phyloP scores from a whole-genome alignment of 2,113 vertebrate species.

The Pangasianodon gigas region DNA sequence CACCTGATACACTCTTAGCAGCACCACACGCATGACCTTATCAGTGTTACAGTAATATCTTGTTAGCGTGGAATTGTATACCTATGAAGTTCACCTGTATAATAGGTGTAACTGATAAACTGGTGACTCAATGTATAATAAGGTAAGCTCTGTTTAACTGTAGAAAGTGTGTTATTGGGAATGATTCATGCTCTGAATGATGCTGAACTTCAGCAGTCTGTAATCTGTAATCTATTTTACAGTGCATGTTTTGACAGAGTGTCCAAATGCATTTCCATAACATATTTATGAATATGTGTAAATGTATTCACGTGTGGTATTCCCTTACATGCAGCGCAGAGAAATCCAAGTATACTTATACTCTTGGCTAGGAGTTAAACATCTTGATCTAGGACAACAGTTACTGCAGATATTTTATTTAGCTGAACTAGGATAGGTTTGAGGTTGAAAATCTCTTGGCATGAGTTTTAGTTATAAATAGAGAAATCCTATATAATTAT shows the following conservation, averaged over 20 bases:
- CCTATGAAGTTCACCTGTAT: not conserved
- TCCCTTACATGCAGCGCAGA: not conserved
- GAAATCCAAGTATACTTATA: not conserved
- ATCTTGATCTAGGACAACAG: not conserved
- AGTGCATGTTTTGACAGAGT: not conserved
- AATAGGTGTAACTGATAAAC: not conserved
- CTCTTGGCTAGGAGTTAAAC: not conserved
- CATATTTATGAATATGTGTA: not conserved
- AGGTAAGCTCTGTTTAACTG: too few relatives aligned
- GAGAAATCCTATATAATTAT: not conserved
- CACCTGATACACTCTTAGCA: not conserved
- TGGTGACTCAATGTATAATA: not conserved
- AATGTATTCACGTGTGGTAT: not conserved
- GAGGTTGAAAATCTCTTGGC: not conserved
- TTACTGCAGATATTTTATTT: not conserved
- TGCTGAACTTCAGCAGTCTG: not conserved
- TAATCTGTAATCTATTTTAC: not conserved
- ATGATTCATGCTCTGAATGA: not conserved
- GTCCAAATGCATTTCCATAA: not conserved
- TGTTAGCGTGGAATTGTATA: not conserved
- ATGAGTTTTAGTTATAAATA: not conserved
- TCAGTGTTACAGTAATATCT: not conserved
- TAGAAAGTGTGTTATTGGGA: not conserved
- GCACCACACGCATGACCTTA: not conserved
- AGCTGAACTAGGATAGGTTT: not conserved